These are phyloP conservation scores for Phalloptychus januarius DNA, from an alignment of 2,797 vertebrate genomes.

Conservation along the genomic window DNA sequence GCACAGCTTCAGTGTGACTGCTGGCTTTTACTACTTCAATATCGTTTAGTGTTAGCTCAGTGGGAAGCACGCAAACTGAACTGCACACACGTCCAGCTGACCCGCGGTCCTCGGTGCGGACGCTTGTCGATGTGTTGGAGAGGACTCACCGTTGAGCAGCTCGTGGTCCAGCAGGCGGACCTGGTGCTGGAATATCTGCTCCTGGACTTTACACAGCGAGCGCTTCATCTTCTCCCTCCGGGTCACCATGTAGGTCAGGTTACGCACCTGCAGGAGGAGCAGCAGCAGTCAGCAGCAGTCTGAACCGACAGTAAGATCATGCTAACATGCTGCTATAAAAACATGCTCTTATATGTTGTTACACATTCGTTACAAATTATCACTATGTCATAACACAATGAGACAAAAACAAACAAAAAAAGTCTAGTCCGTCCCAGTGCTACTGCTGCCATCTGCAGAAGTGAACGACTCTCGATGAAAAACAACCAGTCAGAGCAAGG, in stretches of 20 bases:
- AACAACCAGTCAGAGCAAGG: too few species aligned
- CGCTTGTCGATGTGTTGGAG: too few species aligned
- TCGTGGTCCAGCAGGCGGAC: slow-evolving; percentile 88
- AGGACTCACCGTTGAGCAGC: slow-evolving; percentile 84
- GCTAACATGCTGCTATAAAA: neutral
- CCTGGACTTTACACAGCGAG: slow-evolving; percentile 92
- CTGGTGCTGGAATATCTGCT: slow-evolving; percentile 95
- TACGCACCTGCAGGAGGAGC: slow-evolving; percentile 85
- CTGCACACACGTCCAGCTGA: neutral
- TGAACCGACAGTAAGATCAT: neutral
- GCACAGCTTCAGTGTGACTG: neutral
- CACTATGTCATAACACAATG: too few species aligned
- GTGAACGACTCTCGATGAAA: too few species aligned
- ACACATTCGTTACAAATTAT: too few species aligned
- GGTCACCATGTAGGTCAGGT: slow-evolving; percentile 98
- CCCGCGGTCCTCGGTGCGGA: too few species aligned
- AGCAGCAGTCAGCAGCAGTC: neutral
- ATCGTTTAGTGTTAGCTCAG: too few species aligned
- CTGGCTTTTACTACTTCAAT: too few species aligned
- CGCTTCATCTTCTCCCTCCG: slow-evolving; percentile 97
- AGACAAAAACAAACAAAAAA: too few species aligned
- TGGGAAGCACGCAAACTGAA: neutral
- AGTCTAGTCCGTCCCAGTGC: neutral
- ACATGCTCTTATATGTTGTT: too few species aligned
- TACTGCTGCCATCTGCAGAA: too few species aligned